These are phyloP conservation scores for Drosophila rubida DNA, from an alignment of 2,888 invertebrate species.

Conservation along the genomic window DNA sequence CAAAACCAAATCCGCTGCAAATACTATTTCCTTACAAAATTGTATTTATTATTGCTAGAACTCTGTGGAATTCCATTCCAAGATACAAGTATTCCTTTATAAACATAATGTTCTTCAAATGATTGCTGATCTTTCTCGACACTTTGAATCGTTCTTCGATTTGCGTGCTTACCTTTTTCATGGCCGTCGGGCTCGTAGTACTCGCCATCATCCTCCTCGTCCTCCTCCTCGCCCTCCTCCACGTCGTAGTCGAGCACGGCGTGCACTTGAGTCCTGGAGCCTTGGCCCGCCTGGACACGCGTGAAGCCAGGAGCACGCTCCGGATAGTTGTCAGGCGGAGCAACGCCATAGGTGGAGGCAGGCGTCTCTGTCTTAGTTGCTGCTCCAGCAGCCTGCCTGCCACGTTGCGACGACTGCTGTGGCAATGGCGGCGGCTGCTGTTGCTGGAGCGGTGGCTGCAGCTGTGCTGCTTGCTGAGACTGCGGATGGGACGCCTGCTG, in stretches of 20 bases:
- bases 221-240: conserved; percentile 84
- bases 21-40: too few species aligned
- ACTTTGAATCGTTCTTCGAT: too few species aligned
- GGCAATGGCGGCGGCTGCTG: conserved; percentile 37
- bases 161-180: conserved; percentile 63
- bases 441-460: conserved; percentile 36
- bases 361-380: conserved; percentile 65
- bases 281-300: conserved; percentile 87
- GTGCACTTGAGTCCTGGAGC: conserved; percentile 85
- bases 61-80: too few species aligned
- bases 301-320: conserved; percentile 88
- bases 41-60: too few species aligned
- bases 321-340: conserved; percentile 82
- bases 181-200: conserved; percentile 81
- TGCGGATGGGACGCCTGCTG: conserved; percentile 43
- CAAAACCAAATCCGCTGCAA: too few species aligned
- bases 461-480: conserved; percentile 35
- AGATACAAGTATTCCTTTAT: too few species aligned
- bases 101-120: too few species aligned
- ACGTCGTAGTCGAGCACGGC: conserved; percentile 85
- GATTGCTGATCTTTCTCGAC: too few species aligned
- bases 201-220: conserved; percentile 81
- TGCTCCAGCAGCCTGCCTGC: conserved; percentile 40
- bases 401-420: conserved; percentile 25
- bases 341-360: conserved; percentile 64